A percentile compares a stretch with the other conserved stretches of the same genome.
Conservation (phyloP, 2,113 vertebrate genomes). For the Eulemur macaco region DNA sequence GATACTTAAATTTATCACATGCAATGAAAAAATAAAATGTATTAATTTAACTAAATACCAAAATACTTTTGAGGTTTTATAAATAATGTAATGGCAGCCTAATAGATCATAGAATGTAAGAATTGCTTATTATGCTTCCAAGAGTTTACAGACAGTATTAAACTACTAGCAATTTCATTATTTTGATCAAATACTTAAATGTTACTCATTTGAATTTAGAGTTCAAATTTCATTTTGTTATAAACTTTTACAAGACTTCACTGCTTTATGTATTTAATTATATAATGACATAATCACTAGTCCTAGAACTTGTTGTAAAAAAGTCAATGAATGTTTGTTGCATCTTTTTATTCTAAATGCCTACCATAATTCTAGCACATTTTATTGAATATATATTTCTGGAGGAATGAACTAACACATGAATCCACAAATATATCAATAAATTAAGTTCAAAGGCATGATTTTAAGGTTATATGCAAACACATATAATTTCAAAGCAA, state of each 20-base stretch:
- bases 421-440: not conserved
- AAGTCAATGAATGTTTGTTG: not conserved
- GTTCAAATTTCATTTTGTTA: not conserved
- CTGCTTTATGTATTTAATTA: not conserved
- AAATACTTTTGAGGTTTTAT: not conserved
- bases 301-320: not conserved
- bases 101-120: not conserved
- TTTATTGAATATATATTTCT: not conserved
- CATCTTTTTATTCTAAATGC: not conserved
- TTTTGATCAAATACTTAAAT: not conserved
- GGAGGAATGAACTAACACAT: not conserved
- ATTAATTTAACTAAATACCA: not conserved
- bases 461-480: not conserved
- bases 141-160: not conserved
- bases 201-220: not conserved
- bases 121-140: not conserved
- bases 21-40: not conserved
- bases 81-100: not conserved
- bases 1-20: not conserved
- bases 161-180: not conserved
- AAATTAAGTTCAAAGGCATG: not conserved
- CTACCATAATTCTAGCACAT: not conserved
- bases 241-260: not conserved
- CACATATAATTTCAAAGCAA: not conserved
- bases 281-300: not conserved